A percentile compares a stretch with the other conserved stretches of the same genome.
phyloP scores from a whole-genome alignment of 2,888 invertebrate genomes.

The Lasius fuliginosus region DNA sequence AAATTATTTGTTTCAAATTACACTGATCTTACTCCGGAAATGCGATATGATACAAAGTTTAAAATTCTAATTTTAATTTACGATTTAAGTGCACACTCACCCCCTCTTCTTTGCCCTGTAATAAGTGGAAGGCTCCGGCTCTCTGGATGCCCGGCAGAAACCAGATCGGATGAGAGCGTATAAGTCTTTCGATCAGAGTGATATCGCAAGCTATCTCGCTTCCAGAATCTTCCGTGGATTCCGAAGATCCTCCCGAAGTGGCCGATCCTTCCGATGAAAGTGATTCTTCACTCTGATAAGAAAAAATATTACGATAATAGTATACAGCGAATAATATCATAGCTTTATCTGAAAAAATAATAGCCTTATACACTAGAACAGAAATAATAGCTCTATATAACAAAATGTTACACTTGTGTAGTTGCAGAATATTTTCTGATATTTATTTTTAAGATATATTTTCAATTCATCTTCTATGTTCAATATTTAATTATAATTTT shows the following conservation, averaged over 20 bases:
- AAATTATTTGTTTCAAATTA: background rate
- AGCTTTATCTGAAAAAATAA: background rate
- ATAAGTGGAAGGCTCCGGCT: slow-evolving; percentile 96
- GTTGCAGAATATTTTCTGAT: background rate
- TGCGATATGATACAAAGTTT: too few relatives aligned
- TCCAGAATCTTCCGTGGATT: slow-evolving; percentile 87
- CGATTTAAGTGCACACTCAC: slow-evolving; percentile 87
- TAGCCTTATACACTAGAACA: background rate
- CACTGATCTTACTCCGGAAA: background rate
- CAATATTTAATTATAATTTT: background rate
- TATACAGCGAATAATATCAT: background rate
- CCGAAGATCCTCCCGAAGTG: slow-evolving; percentile 84
- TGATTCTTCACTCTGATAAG: slow-evolving; percentile 89
- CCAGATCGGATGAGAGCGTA: slow-evolving; percentile 98
- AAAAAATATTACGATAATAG: background rate
- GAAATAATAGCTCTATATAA: background rate
- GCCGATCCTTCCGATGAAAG: slow-evolving; percentile 89
- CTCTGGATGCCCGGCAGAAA: slow-evolving; percentile 97
- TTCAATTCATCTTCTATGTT: background rate
- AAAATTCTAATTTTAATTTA: slow-evolving; percentile 20
- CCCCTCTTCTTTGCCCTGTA: slow-evolving; percentile 97
- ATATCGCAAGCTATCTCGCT: slow-evolving; percentile 94
- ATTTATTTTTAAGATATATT: background rate
- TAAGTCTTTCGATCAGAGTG: slow-evolving; percentile 94
- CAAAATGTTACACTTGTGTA: background rate